These are phyloP conservation scores for Cordilura impudica DNA, from an alignment of 2,888 invertebrate genomes.

Conservation along the genomic window DNA sequence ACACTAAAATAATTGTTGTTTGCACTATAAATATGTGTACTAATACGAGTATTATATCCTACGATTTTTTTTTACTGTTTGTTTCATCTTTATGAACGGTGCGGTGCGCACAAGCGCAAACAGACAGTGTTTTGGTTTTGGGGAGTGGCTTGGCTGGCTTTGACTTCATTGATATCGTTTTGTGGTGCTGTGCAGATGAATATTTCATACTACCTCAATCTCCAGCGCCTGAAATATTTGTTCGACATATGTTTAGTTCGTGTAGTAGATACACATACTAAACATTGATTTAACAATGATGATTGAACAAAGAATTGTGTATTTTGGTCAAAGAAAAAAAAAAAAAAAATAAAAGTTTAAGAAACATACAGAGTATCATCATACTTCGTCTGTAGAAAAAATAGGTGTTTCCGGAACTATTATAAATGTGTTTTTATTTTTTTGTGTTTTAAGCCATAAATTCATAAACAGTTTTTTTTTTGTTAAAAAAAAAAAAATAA, in stretches of 20 bases:
- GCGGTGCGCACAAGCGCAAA: neutral
- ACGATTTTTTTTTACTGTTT: neutral
- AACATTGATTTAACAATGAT: constrained; percentile 1
- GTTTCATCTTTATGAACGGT: neutral
- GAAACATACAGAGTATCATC: constrained; percentile 26
- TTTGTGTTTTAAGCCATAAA: constrained; percentile 3
- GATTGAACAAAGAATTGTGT: neutral
- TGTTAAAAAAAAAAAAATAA: too few species aligned
- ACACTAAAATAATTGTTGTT: constrained; percentile 55
- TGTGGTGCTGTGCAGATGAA: neutral
- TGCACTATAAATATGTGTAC: constrained; percentile 31
- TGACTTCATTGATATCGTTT: constrained; percentile 46
- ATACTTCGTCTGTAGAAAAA: constrained; percentile 16
- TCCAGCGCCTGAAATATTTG: constrained; percentile 31
- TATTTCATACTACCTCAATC: neutral
- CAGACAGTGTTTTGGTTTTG: neutral
- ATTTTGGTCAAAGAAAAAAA: neutral
- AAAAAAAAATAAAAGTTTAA: neutral
- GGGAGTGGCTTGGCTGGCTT: constrained; percentile 52
- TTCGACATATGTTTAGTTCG: constrained; percentile 54
- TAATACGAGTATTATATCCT: constrained; percentile 6
- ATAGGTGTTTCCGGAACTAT: constrained; percentile 63
- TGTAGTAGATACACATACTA: neutral
- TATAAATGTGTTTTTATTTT: neutral
- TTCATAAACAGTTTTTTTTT: too few species aligned